These are phyloP conservation scores for Pao palembangensis DNA, from an alignment of 2,113 vertebrate genomes.

Conservation along the genomic window DNA sequence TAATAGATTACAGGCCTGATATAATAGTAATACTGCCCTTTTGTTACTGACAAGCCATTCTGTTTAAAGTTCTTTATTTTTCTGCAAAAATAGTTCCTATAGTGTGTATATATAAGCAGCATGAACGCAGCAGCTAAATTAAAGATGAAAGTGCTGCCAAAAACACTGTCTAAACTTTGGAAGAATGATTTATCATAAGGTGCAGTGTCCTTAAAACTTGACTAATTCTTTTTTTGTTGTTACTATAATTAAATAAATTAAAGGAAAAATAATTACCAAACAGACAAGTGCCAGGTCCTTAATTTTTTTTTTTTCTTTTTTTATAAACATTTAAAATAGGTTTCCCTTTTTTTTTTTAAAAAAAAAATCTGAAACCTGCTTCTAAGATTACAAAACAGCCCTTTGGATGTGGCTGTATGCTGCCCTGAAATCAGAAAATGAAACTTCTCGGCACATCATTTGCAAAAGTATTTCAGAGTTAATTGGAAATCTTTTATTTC, in stretches of 20 bases:
- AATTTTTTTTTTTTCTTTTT: slow-evolving; percentile 19
- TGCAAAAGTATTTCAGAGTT: slow-evolving; percentile 11
- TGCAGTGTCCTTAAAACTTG: neutral
- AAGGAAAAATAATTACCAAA: neutral
- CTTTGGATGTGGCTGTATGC: slow-evolving; percentile 34
- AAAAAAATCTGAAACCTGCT: neutral
- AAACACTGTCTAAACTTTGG: slow-evolving; percentile 3
- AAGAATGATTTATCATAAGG: neutral
- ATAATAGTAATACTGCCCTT: neutral
- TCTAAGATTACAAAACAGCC: slow-evolving; percentile 42
- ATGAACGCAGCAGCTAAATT: neutral
- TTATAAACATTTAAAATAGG: too few species aligned
- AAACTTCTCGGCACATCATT: slow-evolving; percentile 22
- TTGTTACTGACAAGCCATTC: slow-evolving; percentile 1
- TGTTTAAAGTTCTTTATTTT: slow-evolving; percentile 3
- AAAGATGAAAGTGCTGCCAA: slow-evolving; percentile 5
- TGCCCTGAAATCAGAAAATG: slow-evolving; percentile 34
- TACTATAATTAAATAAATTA: slow-evolving; percentile 12
- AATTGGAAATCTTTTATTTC: slow-evolving; percentile 20
- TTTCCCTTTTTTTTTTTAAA: neutral
- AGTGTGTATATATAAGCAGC: neutral
- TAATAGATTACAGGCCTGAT: slow-evolving; percentile 3
- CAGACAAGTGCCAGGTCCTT: slow-evolving; percentile 11
- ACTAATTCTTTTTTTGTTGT: slow-evolving; percentile 5
- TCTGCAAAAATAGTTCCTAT: slow-evolving; percentile 4